Base-by-base conservation (phyloP, 2,797 vertebrate genomes). In the Alauda arvensis region DNA sequence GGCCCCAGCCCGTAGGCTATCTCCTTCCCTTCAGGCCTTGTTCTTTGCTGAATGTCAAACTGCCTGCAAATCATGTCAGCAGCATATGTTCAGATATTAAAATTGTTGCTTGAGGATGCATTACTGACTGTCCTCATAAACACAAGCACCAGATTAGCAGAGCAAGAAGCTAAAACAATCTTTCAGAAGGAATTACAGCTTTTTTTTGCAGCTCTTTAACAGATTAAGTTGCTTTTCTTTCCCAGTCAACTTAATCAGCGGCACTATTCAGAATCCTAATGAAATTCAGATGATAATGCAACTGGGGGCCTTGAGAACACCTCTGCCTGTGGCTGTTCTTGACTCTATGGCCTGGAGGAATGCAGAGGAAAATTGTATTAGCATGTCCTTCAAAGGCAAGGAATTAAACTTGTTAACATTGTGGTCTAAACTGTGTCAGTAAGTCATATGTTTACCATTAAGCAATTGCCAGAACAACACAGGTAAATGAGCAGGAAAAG, bases 231-330 rank as follows among this genome's bases (percentile, higher is more conserved):
- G 14, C 8, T 25, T 60, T 19, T 78, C 65, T 19, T 52, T 28
- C 1, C 26, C 19, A 33, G 21, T 61, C 56, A 76, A 66, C 45
- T 57, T 71, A 26, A 76, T 51, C 18, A 20, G 55, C 0, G 0
- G 33, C 70, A 78, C 67, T 94, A 51, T 70, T 90, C 77, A 87
- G 61, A 88, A 87, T 76, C 46, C 39, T 85, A 92, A 91, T 74
- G 39, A 85, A 87, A 87, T 85, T 92, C 82, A 85, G 49, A 88
- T 56, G 45, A 80, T 81, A 87, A 87, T 72, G 18, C 63, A 83
- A 46, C 37, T 77, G 57, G 8, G 51, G 31, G 49, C 72, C 67
- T 56, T 88, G 60, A 91, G 9, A 91, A 42, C 62, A 85, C 70
- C 63, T 87, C 62, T 51, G 56, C 82, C 79, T 92, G 23, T 60